Base-by-base conservation (phyloP, 2,113 vertebrate genomes). In the Tonatia bakeri region DNA sequence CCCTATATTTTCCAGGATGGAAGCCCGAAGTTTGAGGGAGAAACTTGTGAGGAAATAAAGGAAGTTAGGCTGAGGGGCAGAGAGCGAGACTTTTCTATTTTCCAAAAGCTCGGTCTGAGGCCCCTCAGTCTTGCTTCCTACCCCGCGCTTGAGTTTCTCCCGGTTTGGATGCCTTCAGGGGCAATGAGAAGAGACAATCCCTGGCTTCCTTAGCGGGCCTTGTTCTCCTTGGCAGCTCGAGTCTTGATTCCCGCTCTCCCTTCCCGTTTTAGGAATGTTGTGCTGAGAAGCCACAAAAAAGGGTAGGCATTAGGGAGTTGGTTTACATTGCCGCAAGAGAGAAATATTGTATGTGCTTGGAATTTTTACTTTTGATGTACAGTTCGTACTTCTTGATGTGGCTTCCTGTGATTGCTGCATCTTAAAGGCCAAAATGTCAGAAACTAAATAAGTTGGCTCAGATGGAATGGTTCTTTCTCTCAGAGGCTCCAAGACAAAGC, bases 31-130 rank as follows among this genome's bases (percentile, higher is more conserved):
- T 97, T 97, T 98, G 91, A 98, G 97, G 94, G 96, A 97, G 97
- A 98, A 98, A 98, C 97, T 96, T 98, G 96, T 95, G 97, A 98
- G 97, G 96, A 98, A 91, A 97, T 94, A 96, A 95, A 98, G 97
- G 95, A 98, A 97, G 97, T 98, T 95, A 98, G 97, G 97, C 97
- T 98, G 97, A 98, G 97, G 97, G 97, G 97, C 97, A 98, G 97
- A 98, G 97, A 98, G 97, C 97, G 97, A 98, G 97, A 98, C 97
- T 98, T 98, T 98, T 98, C 97, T 98, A 94, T 97, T 96, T 98
- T 96, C 97, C 97, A 97, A 98, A 98, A 97, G 97, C 97, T 98
- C 97, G 95, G 96, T 97, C 96, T 97, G 97, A 97, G 97, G 96
- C 96, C 97, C 97, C 97, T 97, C 97, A 97, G 97, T 97, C 97